A percentile compares a stretch with the other conserved stretches of the same genome.
These are phyloP conservation scores for Zoroaster sp. DNA, from an alignment of 53 echinoderm and acorn worm species.

Conservation along the genomic window DNA sequence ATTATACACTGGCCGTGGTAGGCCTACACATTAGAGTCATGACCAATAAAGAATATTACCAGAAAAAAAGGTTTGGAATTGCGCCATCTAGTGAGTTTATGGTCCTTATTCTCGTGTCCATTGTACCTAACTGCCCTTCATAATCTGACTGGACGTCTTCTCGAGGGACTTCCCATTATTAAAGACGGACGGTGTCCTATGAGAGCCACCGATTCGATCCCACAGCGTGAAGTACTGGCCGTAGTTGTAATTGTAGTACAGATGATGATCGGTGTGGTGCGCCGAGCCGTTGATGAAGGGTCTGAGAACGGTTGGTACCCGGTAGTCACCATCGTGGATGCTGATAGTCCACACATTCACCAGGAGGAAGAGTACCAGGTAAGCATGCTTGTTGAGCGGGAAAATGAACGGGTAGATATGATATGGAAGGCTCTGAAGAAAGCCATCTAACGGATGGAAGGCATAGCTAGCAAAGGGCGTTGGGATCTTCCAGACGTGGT, in stretches of 20 bases:
- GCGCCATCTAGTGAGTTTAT: too few species aligned
- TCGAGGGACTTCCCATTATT: too few species aligned
- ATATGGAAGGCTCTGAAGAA: constrained; percentile 91
- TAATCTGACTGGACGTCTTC: too few species aligned
- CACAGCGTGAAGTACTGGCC: constrained; percentile 98
- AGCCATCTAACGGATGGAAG: constrained; percentile 94
- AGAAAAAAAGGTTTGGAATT: too few species aligned
- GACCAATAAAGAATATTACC: too few species aligned
- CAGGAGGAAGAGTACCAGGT: constrained; percentile 78
- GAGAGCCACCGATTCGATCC: constrained; percentile 92
- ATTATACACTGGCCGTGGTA: too few species aligned
- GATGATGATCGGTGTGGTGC: constrained; percentile 96
- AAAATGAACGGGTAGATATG: constrained; percentile 91
- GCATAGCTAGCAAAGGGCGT: constrained; percentile 97
- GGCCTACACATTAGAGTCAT: too few species aligned
- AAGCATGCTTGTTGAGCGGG: constrained; percentile 86
- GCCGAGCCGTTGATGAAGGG: constrained; percentile 94
- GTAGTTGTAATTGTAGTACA: constrained; percentile 97
- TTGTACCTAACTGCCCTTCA: too few species aligned
- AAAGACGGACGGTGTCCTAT: constrained; percentile 76
- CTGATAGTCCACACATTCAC: constrained; percentile 97
- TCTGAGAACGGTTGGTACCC: constrained; percentile 76
- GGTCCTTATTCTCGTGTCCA: too few species aligned
- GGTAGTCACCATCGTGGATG: constrained; percentile 93
- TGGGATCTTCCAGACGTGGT: constrained; percentile 91